Evolutionary conservation across 2,888 invertebrate genomes (phyloP), one percentile per base, ranked within the genome.

Genomic region (Biston betularia): DNA sequence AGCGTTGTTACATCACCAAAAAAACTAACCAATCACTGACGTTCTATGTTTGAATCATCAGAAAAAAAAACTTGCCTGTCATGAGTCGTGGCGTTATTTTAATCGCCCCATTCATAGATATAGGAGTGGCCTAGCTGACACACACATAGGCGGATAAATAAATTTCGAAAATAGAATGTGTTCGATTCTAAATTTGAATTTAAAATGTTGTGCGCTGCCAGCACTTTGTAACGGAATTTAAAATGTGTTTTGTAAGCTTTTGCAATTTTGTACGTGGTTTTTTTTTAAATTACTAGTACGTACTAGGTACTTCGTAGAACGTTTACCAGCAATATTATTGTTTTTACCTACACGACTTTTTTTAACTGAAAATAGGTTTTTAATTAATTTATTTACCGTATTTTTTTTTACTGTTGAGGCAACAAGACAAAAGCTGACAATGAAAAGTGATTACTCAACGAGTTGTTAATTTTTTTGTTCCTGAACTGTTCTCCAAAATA

Each of bases 71-170:
- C 54, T 60, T 24, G 49, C 42, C n/a, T 60, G 56, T 58, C 63
- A 57, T 71, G 73, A 70, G 55, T n/a, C 55, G 62, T 57, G n/a
- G 46, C 52, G 65, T 70, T 73, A 73, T 73, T 70, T 68, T 67
- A 70, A 69, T 70, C 68, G 52, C 55, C 65, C 63, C 69, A 74
- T 74, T 70, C 70, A 78, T 71, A 72, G 76, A 77, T 70, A 80
- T 76, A 85, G 79, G 80, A 82, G 82, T 81, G 83, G 87, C 83
- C 78, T 81, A 82, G 72, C 81, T 78, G 79, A 83, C 85, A 81
- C 84, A 83, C 90, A 88, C 88, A 89, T 89, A 90, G 90, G 78
- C 79, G 87, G 88, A 87, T 87, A 85, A 90, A 90, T 91, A 89
- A 24, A 90, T 54, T 81, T 88, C 83, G 75, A 84, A 89, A 88